Conservation (phyloP, 2,113 vertebrate genomes). For the Atherinomorus stipes region DNA sequence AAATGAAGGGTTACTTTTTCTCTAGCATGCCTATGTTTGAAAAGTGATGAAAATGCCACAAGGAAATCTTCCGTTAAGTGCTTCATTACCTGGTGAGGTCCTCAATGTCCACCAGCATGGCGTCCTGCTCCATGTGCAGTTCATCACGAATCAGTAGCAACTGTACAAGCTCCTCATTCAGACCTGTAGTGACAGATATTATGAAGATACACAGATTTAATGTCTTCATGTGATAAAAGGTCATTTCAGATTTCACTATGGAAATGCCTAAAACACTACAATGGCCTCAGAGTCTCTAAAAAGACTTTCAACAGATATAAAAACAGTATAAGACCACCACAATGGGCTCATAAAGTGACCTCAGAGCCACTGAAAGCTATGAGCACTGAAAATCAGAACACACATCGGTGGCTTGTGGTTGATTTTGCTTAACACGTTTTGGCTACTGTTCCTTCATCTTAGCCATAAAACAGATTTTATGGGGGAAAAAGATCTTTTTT, state of each 20-base stretch:
- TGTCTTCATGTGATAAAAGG: neutral
- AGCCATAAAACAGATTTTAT: conserved; percentile 14
- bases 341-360: conserved; percentile 1
- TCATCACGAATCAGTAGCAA: conserved; percentile 97
- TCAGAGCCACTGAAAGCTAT: neutral
- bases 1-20: neutral
- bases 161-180: conserved; percentile 98
- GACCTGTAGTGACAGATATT: conserved; percentile 78
- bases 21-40: neutral
- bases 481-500: conserved; percentile 36
- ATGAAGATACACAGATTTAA: neutral
- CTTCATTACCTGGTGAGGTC: conserved; percentile 92
- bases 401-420: neutral
- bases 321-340: neutral
- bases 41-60: neutral
- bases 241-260: neutral
- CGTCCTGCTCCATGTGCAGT: conserved; percentile 97
- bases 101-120: conserved; percentile 99
- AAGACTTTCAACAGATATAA: neutral
- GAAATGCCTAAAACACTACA: neutral
- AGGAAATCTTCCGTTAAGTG: neutral
- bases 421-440: conserved; percentile 20
- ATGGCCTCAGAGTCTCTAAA: neutral
- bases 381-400: neutral
- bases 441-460: conserved; percentile 37